Evolutionary conservation across 2,797 vertebrate species (phyloP).

Genomic region (Pseudochaenichthys georgianus): DNA sequence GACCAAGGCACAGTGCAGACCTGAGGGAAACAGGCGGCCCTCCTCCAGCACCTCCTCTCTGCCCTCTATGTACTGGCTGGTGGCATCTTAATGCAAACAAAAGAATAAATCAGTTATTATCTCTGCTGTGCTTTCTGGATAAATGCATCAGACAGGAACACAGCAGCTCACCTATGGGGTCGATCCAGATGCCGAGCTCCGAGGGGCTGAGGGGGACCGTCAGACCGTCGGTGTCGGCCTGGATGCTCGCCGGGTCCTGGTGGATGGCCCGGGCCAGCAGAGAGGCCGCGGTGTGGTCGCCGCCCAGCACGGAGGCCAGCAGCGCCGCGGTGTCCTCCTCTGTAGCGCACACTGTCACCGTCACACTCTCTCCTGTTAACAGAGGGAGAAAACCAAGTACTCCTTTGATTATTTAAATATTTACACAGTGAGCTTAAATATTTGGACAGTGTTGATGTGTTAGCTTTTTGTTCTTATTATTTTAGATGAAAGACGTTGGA

Average conservation of each 20-base stretch:
- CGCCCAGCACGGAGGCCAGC: constrained; percentile 83
- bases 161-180: constrained; percentile 82
- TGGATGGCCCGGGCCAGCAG: constrained; percentile 85
- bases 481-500: constrained; percentile 8
- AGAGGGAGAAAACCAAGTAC: neutral
- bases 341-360: constrained; percentile 78
- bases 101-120: constrained; percentile 20
- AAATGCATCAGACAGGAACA: neutral
- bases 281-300: constrained; percentile 72
- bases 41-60: constrained; percentile 81
- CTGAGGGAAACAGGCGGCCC: constrained; percentile 85
- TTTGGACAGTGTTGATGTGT: constrained; percentile 28
- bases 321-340: constrained; percentile 78
- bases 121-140: neutral
- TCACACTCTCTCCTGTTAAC: constrained; percentile 83
- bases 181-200: constrained; percentile 87
- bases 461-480: constrained; percentile 1
- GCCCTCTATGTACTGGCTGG: constrained; percentile 92
- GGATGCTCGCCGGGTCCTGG: constrained; percentile 74
- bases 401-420: constrained; percentile 32
- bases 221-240: constrained; percentile 67
- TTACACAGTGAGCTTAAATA: constrained; percentile 2
- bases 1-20: constrained; percentile 91
- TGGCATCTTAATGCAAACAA: constrained; percentile 82
- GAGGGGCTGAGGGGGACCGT: constrained; percentile 75